A percentile compares a stretch with the other conserved stretches of the same genome.
These are phyloP conservation scores for Schizaphis graminum DNA, from an alignment of 2,888 invertebrate species.

Conservation along the genomic window DNA sequence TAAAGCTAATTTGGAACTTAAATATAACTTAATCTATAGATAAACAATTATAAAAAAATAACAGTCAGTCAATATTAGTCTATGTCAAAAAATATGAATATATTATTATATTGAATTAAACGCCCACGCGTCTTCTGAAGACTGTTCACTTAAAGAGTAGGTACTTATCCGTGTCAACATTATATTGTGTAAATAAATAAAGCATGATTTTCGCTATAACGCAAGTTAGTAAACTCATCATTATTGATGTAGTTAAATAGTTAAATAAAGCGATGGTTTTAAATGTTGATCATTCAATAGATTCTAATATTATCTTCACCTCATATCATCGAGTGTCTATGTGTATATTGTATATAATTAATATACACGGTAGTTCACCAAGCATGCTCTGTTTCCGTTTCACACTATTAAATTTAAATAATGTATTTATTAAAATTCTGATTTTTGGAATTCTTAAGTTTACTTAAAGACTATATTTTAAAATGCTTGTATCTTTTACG, in stretches of 20 bases:
- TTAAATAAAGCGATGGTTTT: not conserved
- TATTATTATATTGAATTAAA: not conserved
- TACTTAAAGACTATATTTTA: not conserved
- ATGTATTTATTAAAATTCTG: not conserved
- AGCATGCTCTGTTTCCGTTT: not conserved
- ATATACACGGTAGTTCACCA: not conserved
- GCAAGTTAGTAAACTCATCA: not conserved
- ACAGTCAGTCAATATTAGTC: not conserved
- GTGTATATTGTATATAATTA: not conserved
- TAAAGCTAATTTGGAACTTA: not conserved
- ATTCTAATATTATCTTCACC: not conserved
- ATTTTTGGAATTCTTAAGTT: not conserved
- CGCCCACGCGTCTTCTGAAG: not conserved
- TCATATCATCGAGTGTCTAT: not conserved
- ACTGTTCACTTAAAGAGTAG: not conserved
- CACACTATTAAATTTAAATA: not conserved
- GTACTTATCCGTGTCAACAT: slow-evolving; percentile 9
- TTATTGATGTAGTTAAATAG: not conserved
- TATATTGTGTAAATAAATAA: not conserved
- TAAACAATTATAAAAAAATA: not conserved
- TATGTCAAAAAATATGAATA: not conserved
- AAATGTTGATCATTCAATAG: not conserved
- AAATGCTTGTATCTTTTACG: not conserved
- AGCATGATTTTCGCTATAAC: not conserved
- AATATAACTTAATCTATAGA: not conserved